Base-by-base conservation (phyloP, 2,797 vertebrate species). In the Falco berigora region DNA sequence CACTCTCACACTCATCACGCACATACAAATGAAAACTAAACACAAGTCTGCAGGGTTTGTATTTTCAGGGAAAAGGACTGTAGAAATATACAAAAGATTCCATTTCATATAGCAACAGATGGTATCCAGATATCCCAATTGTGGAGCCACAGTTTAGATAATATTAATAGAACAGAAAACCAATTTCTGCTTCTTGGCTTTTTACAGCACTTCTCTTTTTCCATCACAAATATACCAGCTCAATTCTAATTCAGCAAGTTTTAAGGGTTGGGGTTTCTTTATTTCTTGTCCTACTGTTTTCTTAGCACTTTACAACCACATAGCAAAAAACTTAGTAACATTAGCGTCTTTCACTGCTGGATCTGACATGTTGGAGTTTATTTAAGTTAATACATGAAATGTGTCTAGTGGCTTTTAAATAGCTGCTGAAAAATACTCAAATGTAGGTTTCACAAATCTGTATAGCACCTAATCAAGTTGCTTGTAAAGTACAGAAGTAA, bases 351-450 rank as follows among this genome's bases (percentile, higher is more conserved):
- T 95, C 76, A 34, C 71, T 82, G 83, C 76, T 88, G 80, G 71
- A 94, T 86, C 74, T 86, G 59, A 88, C 44, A 22, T 61, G 49
- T 49, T 94, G 36, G 34, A 36, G 93, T 96, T 90, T 84, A 68
- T 96, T 96, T 90, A 85, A 92, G 88, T 96, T 95, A 90, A 71
- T 73, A 77, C 34, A 77, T 11, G 40, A 95, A 93, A 64, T 22
- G 9, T 87, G 40, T 73, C 46, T 84, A 55, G 18, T 68, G 22
- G 40, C 49, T 96, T 94, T 94, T 59, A 82, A 94, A 71, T 72
- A 69, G 47, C 71, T 86, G 15, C 76, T 83, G 67, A 83, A 82
- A 88, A 90, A 46, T 67, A 69, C 52, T 64, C 40, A 87, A 67
- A 36, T 30, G 36, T 69, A 82, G 34, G 21, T 79, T 90, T 96